Evolutionary conservation across 2,888 invertebrate genomes (phyloP).

Genomic region (Lasius platythorax): DNA sequence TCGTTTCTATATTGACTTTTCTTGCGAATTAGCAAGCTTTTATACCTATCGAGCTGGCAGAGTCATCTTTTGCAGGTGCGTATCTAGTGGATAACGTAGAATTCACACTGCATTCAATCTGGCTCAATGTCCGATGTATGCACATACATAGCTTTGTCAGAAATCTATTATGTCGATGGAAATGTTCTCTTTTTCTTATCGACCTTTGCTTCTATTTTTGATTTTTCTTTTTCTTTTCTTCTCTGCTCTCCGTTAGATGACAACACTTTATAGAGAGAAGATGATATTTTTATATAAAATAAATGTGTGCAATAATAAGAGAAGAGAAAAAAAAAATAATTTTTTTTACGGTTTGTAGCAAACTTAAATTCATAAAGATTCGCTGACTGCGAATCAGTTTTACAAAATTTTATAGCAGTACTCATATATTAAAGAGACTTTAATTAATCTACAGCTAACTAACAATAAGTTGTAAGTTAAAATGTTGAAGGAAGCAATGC

Average conservation of each 20-base stretch:
- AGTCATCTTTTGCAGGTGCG: background rate
- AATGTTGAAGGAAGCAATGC: background rate
- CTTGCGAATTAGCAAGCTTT: background rate
- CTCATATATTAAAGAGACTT: background rate
- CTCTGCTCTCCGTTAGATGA: constrained; percentile 15
- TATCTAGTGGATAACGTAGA: constrained; percentile 17
- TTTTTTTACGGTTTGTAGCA: background rate
- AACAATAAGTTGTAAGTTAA: background rate
- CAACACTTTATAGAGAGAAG: constrained; percentile 8
- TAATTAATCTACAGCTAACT: background rate
- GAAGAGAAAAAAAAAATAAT: background rate
- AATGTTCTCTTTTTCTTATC: background rate
- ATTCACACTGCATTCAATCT: constrained; percentile 17
- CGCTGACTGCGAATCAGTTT: background rate
- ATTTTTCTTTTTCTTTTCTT: background rate
- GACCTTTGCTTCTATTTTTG: background rate
- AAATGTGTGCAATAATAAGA: background rate
- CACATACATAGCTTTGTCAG: background rate
- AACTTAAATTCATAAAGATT: constrained; percentile 9
- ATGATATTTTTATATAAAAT: background rate
- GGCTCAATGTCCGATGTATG: background rate
- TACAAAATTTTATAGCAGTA: background rate
- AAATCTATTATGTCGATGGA: background rate
- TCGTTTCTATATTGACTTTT: background rate
- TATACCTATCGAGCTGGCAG: background rate